A percentile compares a stretch with the other conserved stretches of the same genome.
Conservation (phyloP, 1,140 invertebrate species). For the Nasonia vitripennis region DNA sequence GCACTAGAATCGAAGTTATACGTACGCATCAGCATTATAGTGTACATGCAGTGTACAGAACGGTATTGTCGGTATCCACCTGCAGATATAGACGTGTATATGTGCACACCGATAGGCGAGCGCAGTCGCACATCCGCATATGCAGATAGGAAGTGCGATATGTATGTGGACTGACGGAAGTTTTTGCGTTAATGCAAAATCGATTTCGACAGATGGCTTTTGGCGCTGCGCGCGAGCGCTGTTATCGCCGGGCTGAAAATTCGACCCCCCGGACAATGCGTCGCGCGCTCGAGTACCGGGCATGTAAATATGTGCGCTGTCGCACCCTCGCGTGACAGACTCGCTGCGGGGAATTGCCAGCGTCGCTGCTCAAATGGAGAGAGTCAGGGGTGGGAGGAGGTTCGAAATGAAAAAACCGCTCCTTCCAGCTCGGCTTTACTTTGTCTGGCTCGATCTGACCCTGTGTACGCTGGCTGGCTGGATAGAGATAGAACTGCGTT, state of each 20-base stretch:
- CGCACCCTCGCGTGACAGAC: not conserved
- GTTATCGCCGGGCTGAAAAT: not conserved
- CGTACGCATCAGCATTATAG: too few species aligned
- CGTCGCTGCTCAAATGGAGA: not conserved
- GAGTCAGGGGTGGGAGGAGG: too few species aligned
- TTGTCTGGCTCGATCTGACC: not conserved
- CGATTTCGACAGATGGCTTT: conserved; percentile 44
- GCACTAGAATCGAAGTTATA: too few species aligned
- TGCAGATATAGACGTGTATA: not conserved
- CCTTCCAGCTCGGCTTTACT: conserved; percentile 4
- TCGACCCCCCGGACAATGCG: not conserved
- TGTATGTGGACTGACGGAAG: conserved; percentile 30
- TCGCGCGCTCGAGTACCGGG: not conserved
- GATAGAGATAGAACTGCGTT: not conserved
- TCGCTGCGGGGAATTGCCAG: not conserved
- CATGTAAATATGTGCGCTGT: not conserved
- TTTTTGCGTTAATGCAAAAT: conserved; percentile 47
- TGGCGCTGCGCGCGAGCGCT: not conserved
- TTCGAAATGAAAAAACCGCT: conserved; percentile 16
- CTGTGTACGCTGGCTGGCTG: not conserved
- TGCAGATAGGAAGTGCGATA: not conserved
- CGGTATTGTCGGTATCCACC: not conserved
- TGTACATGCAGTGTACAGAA: too few species aligned
- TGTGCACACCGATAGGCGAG: too few species aligned
- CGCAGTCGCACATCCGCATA: too few species aligned